Conservation (phyloP, 2,888 invertebrate genomes). For the Conistra vaccinii region DNA sequence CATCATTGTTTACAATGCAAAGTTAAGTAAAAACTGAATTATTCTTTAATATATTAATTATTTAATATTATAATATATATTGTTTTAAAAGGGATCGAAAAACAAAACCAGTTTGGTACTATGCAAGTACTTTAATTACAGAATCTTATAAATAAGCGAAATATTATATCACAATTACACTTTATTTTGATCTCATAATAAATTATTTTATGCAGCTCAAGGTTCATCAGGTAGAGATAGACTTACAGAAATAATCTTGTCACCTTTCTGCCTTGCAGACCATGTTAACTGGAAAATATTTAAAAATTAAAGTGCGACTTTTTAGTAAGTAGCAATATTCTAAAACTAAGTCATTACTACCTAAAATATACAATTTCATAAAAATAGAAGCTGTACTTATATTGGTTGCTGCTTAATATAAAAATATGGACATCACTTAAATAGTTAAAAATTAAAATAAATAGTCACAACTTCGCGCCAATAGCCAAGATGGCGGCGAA, state of each 20-base stretch:
- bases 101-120: conserved; percentile 31
- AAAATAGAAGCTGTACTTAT: conserved; percentile 46
- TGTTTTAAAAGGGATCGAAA: background rate
- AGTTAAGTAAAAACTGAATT: too few species aligned
- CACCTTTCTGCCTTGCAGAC: conserved; percentile 22
- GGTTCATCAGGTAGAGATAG: conserved; percentile 46
- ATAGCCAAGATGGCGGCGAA: conserved; percentile 56
- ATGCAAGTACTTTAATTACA: conserved; percentile 63
- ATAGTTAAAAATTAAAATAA: conserved; percentile 60
- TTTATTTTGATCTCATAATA: conserved; percentile 64
- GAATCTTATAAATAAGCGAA: conserved; percentile 71
- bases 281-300: conserved; percentile 17
- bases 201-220: conserved; percentile 55
- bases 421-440: conserved; percentile 66
- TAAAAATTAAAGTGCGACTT: conserved; percentile 31
- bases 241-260: conserved; percentile 17
- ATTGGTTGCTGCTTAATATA: conserved; percentile 46
- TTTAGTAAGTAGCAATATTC: conserved; percentile 25
- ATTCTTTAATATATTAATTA: too few species aligned
- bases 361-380: conserved; percentile 56
- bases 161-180: conserved; percentile 78
- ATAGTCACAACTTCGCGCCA: conserved; percentile 58
- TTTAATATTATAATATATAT: too few species aligned
- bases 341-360: conserved; percentile 44
- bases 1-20: background rate